Conservation (phyloP, 1,140 invertebrate genomes). For the Mya arenaria region DNA sequence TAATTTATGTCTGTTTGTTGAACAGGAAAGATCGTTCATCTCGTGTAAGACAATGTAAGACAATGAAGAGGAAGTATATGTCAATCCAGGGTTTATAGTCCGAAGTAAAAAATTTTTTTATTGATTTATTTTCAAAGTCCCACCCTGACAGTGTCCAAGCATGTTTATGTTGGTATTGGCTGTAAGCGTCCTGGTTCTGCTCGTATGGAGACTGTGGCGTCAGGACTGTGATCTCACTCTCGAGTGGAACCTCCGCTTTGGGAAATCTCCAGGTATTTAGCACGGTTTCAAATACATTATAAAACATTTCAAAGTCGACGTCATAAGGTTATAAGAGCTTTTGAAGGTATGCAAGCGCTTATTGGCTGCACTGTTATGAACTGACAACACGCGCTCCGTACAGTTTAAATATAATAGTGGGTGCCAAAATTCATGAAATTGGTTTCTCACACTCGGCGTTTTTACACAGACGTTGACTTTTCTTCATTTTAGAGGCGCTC, state of each 20-base stretch:
- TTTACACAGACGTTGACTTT: background rate
- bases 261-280: conserved; percentile 48
- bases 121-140: too few species aligned
- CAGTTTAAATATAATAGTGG: background rate
- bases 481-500: conserved; percentile 77
- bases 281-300: background rate
- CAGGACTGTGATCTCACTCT: conserved; percentile 69
- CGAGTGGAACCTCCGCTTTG: conserved; percentile 61
- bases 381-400: background rate
- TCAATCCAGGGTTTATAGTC: too few species aligned
- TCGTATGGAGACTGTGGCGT: background rate
- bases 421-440: background rate
- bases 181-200: background rate
- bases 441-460: background rate
- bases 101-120: too few species aligned
- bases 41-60: too few species aligned
- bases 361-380: background rate
- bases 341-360: background rate
- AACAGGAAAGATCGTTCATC: too few species aligned
- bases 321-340: background rate
- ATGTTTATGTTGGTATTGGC: background rate
- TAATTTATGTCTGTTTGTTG: too few species aligned
- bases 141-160: too few species aligned
- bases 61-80: too few species aligned
- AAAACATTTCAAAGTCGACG: background rate